A percentile compares a stretch with the other conserved stretches of the same genome.
Conservation (phyloP, 2,113 vertebrate genomes). For the Calidris pugnax region DNA sequence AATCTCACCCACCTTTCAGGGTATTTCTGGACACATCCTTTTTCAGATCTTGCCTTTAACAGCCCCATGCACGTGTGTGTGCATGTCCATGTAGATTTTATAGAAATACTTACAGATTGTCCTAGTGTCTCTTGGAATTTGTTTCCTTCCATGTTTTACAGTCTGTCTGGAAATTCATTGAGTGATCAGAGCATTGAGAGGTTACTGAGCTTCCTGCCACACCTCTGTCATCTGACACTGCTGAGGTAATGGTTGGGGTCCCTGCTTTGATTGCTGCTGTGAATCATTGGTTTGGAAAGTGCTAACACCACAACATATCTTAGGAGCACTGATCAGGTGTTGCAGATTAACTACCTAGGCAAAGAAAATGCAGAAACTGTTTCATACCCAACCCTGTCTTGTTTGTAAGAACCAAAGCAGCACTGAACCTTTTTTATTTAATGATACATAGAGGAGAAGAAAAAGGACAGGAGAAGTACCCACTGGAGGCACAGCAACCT, state of each 20-base stretch:
- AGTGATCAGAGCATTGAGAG: constrained; percentile 69
- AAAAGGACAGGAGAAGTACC: background rate
- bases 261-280: background rate
- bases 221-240: constrained; percentile 69
- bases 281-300: background rate
- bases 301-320: background rate
- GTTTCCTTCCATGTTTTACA: constrained; percentile 54
- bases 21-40: background rate
- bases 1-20: background rate
- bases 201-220: constrained; percentile 73
- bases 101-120: background rate
- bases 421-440: background rate
- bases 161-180: constrained; percentile 79
- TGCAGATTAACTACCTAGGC: background rate
- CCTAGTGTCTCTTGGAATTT: background rate
- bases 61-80: background rate
- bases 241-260: constrained; percentile 77
- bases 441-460: background rate
- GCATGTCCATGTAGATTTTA: background rate
- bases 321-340: background rate
- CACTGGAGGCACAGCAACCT: background rate
- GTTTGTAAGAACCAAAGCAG: background rate
- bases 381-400: background rate
- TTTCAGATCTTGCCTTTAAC: background rate
- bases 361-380: background rate